phyloP scores from a whole-genome alignment of 2,888 invertebrate genomes.

The Schizaphis graminum region DNA sequence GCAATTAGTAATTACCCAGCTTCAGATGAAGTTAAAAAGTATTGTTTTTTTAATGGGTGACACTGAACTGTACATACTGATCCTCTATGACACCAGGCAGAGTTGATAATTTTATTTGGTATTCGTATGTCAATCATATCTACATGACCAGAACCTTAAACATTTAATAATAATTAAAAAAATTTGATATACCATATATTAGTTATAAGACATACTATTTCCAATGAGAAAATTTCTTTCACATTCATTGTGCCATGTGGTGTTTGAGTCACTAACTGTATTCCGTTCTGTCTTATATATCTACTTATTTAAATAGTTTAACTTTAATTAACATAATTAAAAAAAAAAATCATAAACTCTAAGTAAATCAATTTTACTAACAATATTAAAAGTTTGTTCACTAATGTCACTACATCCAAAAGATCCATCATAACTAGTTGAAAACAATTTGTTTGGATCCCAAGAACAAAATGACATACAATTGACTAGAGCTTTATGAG shows the following conservation, averaged over 20 bases:
- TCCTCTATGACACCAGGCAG: conserved; percentile 68
- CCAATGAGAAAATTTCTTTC: conserved; percentile 70
- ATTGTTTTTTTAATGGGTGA: conserved; percentile 70
- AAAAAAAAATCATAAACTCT: background rate
- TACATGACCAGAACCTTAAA: conserved; percentile 70
- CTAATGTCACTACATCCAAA: conserved; percentile 71
- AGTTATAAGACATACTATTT: conserved; percentile 68
- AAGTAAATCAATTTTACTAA: conserved; percentile 67
- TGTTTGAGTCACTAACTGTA: conserved; percentile 28
- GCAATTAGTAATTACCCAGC: conserved; percentile 70
- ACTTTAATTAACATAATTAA: background rate
- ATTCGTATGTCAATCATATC: conserved; percentile 71
- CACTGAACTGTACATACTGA: conserved; percentile 70
- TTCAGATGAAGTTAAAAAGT: conserved; percentile 71
- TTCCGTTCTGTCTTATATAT: conserved; percentile 69
- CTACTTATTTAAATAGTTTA: background rate
- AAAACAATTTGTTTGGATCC: conserved; percentile 68
- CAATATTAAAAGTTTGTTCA: conserved; percentile 70
- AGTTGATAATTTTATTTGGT: conserved; percentile 56
- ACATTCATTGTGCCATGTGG: conserved; percentile 69
- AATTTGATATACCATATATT: background rate
- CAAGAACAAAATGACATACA: conserved; percentile 70
- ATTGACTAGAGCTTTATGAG: conserved; percentile 71
- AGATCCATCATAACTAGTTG: conserved; percentile 71
- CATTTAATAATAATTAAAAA: background rate